A percentile compares a stretch with the other conserved stretches of the same genome.
Evolutionary conservation across 2,888 invertebrate genomes (phyloP).

Genomic region (Clitarchus hookeri): DNA sequence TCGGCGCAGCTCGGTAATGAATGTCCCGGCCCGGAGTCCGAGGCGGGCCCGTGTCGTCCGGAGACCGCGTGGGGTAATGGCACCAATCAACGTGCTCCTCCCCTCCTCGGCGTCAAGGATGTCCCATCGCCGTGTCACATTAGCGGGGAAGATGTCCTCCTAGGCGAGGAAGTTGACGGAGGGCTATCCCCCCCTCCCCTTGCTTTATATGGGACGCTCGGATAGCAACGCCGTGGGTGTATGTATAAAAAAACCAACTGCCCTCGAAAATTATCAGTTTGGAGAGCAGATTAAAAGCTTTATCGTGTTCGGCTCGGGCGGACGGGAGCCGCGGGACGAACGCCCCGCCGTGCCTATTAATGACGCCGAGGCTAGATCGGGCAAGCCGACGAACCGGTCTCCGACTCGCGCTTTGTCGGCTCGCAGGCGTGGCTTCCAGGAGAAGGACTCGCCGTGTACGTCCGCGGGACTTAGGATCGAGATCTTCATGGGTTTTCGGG

Average conservation of each 20-base stretch:
- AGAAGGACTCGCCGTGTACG: no score
- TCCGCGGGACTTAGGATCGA: no score
- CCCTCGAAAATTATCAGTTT: background rate
- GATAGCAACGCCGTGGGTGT: background rate
- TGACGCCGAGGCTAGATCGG: background rate
- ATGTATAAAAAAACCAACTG: background rate
- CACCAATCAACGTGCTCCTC: background rate
- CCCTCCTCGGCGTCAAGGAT: background rate
- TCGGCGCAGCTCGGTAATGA: background rate
- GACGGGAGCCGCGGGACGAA: background rate
- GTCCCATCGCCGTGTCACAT: background rate
- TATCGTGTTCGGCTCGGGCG: background rate
- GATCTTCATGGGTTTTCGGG: no score
- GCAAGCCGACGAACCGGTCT: background rate
- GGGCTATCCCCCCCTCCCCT: background rate
- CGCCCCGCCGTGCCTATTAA: background rate
- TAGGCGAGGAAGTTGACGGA: background rate
- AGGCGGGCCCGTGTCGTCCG: no score
- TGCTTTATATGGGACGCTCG: background rate
- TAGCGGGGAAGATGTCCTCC: background rate
- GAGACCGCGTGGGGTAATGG: background rate
- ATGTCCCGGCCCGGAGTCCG: background rate
- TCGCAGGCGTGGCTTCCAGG: background rate
- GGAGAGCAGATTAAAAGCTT: slow-evolving; percentile 14
- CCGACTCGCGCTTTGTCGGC: background rate